Evolutionary conservation across 2,888 invertebrate species (phyloP).

Genomic region (Diloba caeruleocephala): DNA sequence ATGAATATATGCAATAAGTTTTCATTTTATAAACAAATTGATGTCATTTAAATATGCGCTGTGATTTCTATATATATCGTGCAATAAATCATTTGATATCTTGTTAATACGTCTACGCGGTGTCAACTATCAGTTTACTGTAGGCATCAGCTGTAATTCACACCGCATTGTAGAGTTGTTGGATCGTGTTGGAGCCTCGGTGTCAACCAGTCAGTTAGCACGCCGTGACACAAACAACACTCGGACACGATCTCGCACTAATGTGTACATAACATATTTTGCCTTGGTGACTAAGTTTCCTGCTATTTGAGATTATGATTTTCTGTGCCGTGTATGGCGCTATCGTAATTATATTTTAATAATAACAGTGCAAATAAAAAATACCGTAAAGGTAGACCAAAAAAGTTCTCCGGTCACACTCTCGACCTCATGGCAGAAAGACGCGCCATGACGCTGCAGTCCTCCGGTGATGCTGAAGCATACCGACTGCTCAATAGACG

Average conservation of each 20-base stretch:
- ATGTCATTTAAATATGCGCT: constrained; percentile 47
- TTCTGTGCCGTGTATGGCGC: constrained; percentile 41
- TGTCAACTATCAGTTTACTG: constrained; percentile 77
- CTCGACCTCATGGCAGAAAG: no score
- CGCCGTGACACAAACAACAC: constrained; percentile 72
- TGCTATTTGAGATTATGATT: constrained; percentile 47
- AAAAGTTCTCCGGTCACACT: no score
- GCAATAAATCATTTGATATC: constrained; percentile 81
- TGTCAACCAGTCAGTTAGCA: constrained; percentile 70
- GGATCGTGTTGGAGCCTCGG: constrained; percentile 64
- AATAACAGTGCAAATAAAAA: constrained; percentile 7
- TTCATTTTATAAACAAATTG: constrained; percentile 24
- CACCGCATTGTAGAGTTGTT: constrained; percentile 70
- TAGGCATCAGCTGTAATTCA: constrained; percentile 77
- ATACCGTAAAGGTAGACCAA: no score
- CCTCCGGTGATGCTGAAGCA: no score
- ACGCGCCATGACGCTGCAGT: no score
- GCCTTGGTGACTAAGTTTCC: constrained; percentile 43
- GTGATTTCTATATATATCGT: constrained; percentile 58
- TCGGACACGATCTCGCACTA: constrained; percentile 62
- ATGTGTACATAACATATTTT: constrained; percentile 61
- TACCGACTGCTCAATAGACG: no score
- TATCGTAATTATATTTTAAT: constrained; percentile 14
- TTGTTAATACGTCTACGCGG: constrained; percentile 65
- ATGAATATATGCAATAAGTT: constrained; percentile 10